These are phyloP conservation scores for Parnassius orleans DNA, from an alignment of 2,888 invertebrate genomes.

Conservation along the genomic window DNA sequence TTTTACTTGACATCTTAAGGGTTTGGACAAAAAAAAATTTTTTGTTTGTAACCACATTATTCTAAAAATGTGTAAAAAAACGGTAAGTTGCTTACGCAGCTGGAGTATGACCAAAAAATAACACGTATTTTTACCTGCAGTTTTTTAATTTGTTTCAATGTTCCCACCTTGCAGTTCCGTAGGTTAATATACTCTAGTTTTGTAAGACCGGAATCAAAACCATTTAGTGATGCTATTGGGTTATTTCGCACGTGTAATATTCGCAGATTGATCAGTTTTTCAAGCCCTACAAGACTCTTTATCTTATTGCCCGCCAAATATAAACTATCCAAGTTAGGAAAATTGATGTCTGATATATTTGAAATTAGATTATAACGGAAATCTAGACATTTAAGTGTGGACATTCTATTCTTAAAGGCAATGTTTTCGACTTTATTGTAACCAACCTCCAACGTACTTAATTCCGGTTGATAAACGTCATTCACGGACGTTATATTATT, in stretches of 20 bases:
- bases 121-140: conserved; percentile 54
- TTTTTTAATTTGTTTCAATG: conserved; percentile 77
- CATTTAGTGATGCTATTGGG: conserved; percentile 74
- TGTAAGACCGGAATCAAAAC: conserved; percentile 63
- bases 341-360: conserved; percentile 68
- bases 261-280: conserved; percentile 80
- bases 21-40: too few relatives aligned
- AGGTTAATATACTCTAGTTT: conserved; percentile 81
- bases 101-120: neutral
- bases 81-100: too few relatives aligned
- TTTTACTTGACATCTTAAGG: too few relatives aligned
- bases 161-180: conserved; percentile 75
- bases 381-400: conserved; percentile 75
- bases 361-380: conserved; percentile 74
- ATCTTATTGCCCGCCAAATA: conserved; percentile 89
- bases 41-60: too few relatives aligned
- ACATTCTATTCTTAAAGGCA: conserved; percentile 50
- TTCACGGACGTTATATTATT: conserved; percentile 75
- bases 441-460: conserved; percentile 80
- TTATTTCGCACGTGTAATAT: conserved; percentile 88
- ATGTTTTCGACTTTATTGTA: conserved; percentile 65
- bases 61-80: too few relatives aligned
- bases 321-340: conserved; percentile 83
- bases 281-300: conserved; percentile 81
- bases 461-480: conserved; percentile 76